Percentiles rank a stretch among this genome's conserved stretches.
These are phyloP conservation scores for Isoperla grammatica DNA, from an alignment of 2,888 invertebrate genomes.

Conservation along the genomic window DNA sequence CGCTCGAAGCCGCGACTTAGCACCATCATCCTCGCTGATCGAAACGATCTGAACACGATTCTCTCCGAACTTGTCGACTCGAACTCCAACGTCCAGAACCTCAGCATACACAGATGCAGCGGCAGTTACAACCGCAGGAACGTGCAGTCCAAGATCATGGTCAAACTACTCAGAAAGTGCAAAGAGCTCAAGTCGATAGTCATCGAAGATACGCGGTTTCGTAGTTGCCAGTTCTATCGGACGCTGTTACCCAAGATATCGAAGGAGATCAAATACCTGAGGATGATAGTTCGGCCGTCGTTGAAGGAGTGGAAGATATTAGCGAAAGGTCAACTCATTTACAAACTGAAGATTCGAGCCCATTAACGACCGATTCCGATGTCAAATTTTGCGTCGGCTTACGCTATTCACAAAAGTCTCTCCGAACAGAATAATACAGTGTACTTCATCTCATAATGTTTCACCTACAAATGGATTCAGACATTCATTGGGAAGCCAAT, in stretches of 20 bases:
- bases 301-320: background rate
- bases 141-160: background rate
- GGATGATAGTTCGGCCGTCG: background rate
- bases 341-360: too few relatives aligned
- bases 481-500: too few relatives aligned
- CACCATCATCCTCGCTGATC: background rate
- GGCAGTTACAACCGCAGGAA: background rate
- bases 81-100: background rate
- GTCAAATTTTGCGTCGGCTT: too few relatives aligned
- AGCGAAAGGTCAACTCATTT: too few relatives aligned
- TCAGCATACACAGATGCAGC: background rate
- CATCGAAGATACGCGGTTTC: background rate
- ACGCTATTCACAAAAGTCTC: too few relatives aligned
- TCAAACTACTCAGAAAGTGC: background rate
- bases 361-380: too few relatives aligned
- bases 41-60: background rate
- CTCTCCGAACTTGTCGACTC: background rate
- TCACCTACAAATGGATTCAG: too few relatives aligned
- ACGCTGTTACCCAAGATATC: background rate
- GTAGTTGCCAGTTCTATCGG: slow-evolving; percentile 7
- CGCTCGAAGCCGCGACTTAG: background rate
- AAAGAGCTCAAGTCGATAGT: background rate
- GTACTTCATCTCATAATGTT: too few relatives aligned
- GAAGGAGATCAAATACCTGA: background rate
- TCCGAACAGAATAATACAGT: too few relatives aligned